Conservation (phyloP, 2,797 vertebrate species). For the Trichosurus vulpecula region DNA sequence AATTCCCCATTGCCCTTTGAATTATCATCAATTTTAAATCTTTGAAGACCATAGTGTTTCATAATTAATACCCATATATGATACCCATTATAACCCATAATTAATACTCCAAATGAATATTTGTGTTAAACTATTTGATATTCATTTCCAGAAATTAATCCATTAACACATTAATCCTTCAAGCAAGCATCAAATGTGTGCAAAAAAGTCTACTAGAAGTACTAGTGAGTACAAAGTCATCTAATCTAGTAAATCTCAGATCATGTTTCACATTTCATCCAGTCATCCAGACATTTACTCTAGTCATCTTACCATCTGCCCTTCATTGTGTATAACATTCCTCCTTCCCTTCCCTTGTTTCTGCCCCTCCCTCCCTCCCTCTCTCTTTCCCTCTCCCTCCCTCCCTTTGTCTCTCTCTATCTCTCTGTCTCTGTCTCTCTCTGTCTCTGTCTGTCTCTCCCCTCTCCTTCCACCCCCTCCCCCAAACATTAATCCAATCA, state of each 20-base stretch:
- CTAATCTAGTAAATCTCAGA: not conserved
- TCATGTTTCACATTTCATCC: not conserved
- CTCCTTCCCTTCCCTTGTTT: not conserved
- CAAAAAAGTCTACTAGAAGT: not conserved
- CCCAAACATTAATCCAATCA: not conserved
- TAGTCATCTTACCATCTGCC: not conserved
- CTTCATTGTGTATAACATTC: not conserved
- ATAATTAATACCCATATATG: not conserved
- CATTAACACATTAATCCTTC: not conserved
- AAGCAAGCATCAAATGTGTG: not conserved
- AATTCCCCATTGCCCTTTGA: not conserved
- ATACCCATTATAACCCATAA: no score
- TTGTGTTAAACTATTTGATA: not conserved
- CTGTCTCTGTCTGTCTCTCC: not conserved
- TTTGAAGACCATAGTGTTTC: not conserved
- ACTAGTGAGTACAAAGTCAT: not conserved
- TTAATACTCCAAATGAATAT: not conserved
- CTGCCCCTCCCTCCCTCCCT: not conserved
- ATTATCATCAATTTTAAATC: not conserved
- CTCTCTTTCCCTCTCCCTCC: no score
- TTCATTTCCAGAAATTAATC: not conserved
- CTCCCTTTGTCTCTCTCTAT: no score
- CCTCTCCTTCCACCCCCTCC: no score
- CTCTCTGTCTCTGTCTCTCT: not conserved
- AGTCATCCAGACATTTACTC: not conserved